Conservation (phyloP, 2,797 vertebrate genomes). For the Apogon talboti region DNA sequence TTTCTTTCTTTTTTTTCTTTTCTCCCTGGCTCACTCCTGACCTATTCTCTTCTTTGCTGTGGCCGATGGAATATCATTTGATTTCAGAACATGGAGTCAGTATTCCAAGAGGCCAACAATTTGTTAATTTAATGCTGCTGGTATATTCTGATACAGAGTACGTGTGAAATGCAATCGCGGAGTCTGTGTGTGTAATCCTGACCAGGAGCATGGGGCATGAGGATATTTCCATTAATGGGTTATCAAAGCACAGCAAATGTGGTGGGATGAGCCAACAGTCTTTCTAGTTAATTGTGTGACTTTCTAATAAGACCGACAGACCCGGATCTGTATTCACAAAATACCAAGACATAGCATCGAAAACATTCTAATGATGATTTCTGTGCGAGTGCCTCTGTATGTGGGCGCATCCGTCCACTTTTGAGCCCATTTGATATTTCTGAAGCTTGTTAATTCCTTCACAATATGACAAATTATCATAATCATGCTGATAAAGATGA, state of each 20-base stretch:
- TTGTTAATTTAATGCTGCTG: conserved; percentile 74
- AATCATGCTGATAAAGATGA: conserved; percentile 43
- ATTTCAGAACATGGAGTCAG: conserved; percentile 68
- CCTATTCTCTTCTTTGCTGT: conserved; percentile 44
- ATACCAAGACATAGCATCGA: conserved; percentile 65
- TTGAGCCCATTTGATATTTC: conserved; percentile 51
- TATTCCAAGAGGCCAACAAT: conserved; percentile 66
- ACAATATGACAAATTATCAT: conserved; percentile 52
- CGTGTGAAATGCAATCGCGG: conserved; percentile 76
- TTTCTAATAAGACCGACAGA: conserved; percentile 79
- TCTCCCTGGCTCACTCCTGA: conserved; percentile 34
- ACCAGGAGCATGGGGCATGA: conserved; percentile 76
- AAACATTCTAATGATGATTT: conserved; percentile 53
- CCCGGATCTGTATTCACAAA: conserved; percentile 57
- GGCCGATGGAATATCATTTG: conserved; percentile 71
- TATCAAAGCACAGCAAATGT: conserved; percentile 85
- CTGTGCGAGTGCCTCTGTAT: conserved; percentile 17
- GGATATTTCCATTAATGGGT: conserved; percentile 83
- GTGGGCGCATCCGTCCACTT: conserved; percentile 25
- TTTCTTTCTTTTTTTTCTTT: conserved; percentile 52
- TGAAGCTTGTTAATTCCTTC: conserved; percentile 53
- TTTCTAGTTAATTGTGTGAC: conserved; percentile 81
- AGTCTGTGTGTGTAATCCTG: conserved; percentile 78
- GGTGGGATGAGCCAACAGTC: conserved; percentile 76
- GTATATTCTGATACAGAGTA: conserved; percentile 68